phyloP scores from a whole-genome alignment of 2,888 invertebrate species.

The Drosophila atripex region DNA sequence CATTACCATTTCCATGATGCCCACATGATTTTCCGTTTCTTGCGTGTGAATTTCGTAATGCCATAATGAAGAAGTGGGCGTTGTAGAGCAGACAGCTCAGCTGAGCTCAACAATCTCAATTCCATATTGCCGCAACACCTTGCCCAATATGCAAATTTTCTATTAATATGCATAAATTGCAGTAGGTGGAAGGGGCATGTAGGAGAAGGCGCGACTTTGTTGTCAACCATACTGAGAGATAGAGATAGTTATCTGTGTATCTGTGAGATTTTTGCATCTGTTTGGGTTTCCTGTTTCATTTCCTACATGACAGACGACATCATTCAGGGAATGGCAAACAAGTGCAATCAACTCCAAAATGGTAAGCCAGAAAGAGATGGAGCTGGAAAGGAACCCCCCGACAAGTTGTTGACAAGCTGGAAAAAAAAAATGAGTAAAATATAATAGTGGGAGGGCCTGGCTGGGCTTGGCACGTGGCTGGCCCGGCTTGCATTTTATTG shows the following conservation, averaged over 20 bases:
- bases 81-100: conserved; percentile 24
- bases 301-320: conserved; percentile 60
- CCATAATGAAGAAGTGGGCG: conserved; percentile 35
- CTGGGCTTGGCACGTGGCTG: conserved; percentile 36
- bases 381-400: neutral
- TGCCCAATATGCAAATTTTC: conserved; percentile 69
- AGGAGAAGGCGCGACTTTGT: conserved; percentile 56
- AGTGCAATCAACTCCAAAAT: conserved; percentile 69
- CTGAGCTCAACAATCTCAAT: no score
- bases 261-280: conserved; percentile 21
- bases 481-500: conserved; percentile 30
- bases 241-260: neutral
- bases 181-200: conserved; percentile 25
- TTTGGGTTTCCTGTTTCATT: conserved; percentile 66
- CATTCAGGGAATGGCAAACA: conserved; percentile 55
- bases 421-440: neutral
- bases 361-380: conserved; percentile 14
- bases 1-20: conserved; percentile 11
- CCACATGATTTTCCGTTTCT: conserved; percentile 24
- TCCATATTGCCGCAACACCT: conserved; percentile 55
- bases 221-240: conserved; percentile 32
- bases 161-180: conserved; percentile 73
- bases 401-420: conserved; percentile 28
- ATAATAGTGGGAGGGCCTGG: neutral
- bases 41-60: conserved; percentile 51